Percentiles rank a stretch among this genome's conserved stretches.
phyloP scores from a whole-genome alignment of 2,797 vertebrate species.

The Neosilurus mollespiculum region DNA sequence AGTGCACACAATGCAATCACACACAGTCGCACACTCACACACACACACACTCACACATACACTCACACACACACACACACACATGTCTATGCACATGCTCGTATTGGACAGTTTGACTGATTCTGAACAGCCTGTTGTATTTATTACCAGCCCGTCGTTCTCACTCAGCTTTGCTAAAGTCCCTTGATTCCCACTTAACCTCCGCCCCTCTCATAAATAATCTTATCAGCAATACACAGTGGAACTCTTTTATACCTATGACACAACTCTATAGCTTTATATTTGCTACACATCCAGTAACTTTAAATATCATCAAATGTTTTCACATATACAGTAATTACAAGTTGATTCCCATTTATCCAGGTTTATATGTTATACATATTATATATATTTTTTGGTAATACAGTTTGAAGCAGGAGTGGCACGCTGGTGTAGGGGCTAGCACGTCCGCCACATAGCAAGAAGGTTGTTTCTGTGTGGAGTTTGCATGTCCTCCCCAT shows the following conservation, averaged over 20 bases:
- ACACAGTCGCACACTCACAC: neutral
- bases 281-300: neutral
- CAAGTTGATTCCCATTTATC: neutral
- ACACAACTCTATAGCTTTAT: neutral
- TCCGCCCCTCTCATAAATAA: neutral
- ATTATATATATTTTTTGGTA: neutral
- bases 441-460: too few species aligned
- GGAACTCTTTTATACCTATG: neutral
- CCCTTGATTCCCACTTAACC: conserved; percentile 22
- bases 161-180: conserved; percentile 33
- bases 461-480: too few species aligned
- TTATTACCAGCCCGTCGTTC: conserved; percentile 37
- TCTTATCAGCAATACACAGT: conserved; percentile 3
- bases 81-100: conserved; percentile 27
- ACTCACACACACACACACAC: conserved; percentile 32
- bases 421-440: too few species aligned
- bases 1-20: conserved; percentile 51
- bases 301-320: neutral
- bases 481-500: too few species aligned
- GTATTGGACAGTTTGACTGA: conserved; percentile 40
- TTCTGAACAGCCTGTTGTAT: conserved; percentile 42
- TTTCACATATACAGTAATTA: neutral
- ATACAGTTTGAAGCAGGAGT: neutral
- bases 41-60: conserved; percentile 10
- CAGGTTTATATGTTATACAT: neutral